These are phyloP conservation scores for Garra rufa DNA, from an alignment of 2,113 vertebrate genomes.

Conservation along the genomic window DNA sequence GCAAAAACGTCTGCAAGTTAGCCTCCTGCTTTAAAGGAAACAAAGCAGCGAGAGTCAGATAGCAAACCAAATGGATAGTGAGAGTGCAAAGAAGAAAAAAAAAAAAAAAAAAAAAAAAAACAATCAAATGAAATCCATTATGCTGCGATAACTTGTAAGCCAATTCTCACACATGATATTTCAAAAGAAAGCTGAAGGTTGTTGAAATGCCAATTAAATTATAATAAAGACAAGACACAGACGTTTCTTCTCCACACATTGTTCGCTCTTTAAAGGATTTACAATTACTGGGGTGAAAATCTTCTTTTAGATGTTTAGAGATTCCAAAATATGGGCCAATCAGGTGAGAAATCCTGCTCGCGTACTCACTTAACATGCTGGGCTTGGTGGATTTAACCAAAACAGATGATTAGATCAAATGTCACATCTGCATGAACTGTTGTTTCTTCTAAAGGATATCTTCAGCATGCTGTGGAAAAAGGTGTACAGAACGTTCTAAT, in stretches of 20 bases:
- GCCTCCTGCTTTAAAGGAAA: slow-evolving; percentile 1
- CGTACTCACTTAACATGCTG: neutral
- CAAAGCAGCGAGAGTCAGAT: slow-evolving; percentile 16
- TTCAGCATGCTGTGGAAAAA: neutral
- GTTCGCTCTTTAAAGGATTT: neutral
- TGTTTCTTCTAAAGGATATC: neutral
- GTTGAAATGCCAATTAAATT: slow-evolving; percentile 39
- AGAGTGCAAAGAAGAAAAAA: slow-evolving; percentile 36
- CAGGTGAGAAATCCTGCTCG: neutral
- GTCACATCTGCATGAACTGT: slow-evolving; percentile 5
- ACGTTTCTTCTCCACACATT: neutral
- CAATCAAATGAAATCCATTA: neutral
- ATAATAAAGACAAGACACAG: slow-evolving; percentile 2
- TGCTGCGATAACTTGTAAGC: neutral
- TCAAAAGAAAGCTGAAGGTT: slow-evolving; percentile 36
- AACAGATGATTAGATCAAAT: slow-evolving; percentile 23
- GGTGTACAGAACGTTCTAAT: neutral
- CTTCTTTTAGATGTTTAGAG: neutral
- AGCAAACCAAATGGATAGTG: slow-evolving; percentile 57
- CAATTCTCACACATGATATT: neutral
- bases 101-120: slow-evolving; percentile 38
- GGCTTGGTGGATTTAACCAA: neutral
- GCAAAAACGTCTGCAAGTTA: neutral
- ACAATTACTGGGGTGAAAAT: neutral
- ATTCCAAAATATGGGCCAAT: neutral